These are phyloP conservation scores for Epirrhoe alternata DNA, from an alignment of 2,888 invertebrate species.

Conservation along the genomic window DNA sequence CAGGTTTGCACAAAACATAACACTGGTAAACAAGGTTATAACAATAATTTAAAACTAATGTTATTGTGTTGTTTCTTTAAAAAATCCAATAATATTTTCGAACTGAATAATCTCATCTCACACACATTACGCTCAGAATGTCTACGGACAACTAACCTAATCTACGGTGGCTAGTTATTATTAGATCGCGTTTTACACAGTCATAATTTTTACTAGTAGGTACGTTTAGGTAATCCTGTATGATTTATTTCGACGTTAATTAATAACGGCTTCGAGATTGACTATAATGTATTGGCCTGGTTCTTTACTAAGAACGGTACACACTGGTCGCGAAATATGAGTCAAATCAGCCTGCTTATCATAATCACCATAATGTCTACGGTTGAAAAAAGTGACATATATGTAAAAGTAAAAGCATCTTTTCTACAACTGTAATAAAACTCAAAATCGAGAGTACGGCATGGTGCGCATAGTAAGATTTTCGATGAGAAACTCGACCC, in stretches of 20 bases:
- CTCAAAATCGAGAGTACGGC: too few relatives aligned
- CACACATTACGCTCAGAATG: constrained; percentile 4
- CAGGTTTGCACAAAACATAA: neutral
- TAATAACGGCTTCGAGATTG: neutral
- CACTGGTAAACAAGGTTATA: neutral
- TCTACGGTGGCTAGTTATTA: constrained; percentile 13
- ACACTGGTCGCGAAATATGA: too few relatives aligned
- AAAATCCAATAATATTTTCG: neutral
- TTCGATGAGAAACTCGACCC: too few relatives aligned
- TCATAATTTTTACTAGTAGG: neutral
- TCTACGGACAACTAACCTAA: constrained; percentile 1
- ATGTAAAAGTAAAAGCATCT: too few relatives aligned
- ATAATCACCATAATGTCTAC: too few relatives aligned
- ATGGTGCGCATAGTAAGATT: too few relatives aligned
- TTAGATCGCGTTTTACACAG: constrained; percentile 13
- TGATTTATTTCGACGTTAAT: neutral
- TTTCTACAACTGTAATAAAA: too few relatives aligned
- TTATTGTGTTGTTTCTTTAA: neutral
- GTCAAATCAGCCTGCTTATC: too few relatives aligned
- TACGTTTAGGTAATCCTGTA: neutral
- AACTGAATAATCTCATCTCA: neutral
- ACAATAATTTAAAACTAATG: neutral
- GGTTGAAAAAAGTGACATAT: too few relatives aligned
- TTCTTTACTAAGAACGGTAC: too few relatives aligned
- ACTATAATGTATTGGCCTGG: too few relatives aligned